These are phyloP conservation scores for Vipera latastei DNA, from an alignment of 2,797 vertebrate genomes.

Conservation along the genomic window DNA sequence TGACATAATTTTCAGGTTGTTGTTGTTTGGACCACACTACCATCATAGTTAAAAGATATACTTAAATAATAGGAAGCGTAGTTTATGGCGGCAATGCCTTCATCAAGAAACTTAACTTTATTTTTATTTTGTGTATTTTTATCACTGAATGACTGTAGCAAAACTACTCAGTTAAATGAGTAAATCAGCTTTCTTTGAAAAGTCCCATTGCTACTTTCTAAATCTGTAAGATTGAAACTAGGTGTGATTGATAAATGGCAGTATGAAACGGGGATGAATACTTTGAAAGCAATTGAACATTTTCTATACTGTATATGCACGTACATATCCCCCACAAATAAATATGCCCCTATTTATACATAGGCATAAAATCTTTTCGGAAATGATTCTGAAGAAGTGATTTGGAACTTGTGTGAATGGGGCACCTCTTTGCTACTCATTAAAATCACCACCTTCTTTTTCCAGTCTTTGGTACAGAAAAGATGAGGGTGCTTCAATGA, in stretches of 20 bases:
- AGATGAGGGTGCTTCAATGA: background rate
- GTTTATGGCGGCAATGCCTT: slow-evolving; percentile 24
- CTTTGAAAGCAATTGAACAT: background rate
- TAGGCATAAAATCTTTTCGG: background rate
- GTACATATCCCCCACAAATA: background rate
- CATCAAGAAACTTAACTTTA: slow-evolving; percentile 20
- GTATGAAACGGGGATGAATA: background rate
- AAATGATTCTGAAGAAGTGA: background rate
- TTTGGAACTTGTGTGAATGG: background rate
- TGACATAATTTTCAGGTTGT: slow-evolving; percentile 4
- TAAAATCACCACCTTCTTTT: background rate
- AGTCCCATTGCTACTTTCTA: background rate
- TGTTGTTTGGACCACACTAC: slow-evolving; percentile 31
- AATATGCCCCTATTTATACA: background rate
- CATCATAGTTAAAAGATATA: slow-evolving; percentile 3
- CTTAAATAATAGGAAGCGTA: slow-evolving; percentile 40
- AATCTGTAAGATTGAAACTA: background rate
- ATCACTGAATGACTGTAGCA: background rate
- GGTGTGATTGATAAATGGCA: background rate
- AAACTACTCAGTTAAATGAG: background rate
- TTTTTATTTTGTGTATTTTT: background rate
- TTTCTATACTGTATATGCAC: background rate
- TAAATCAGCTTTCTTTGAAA: background rate
- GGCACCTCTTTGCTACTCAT: background rate
- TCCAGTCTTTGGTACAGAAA: background rate